Evolutionary conservation across 2,113 vertebrate genomes (phyloP).

Genomic region (Microcebus ravelobensis): DNA sequence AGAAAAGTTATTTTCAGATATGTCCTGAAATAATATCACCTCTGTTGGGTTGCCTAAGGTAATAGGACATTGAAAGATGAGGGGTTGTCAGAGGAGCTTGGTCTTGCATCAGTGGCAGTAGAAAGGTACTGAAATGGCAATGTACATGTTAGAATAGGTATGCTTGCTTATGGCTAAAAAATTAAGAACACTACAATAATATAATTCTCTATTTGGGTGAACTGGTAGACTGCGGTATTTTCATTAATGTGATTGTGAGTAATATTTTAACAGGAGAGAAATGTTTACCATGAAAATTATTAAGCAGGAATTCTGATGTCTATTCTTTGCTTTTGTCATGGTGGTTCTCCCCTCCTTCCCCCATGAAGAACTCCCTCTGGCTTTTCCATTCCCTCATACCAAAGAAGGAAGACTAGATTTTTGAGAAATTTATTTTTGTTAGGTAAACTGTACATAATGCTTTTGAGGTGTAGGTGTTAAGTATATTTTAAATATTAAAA

Average conservation of each 20-base stretch:
- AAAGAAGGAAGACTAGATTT: neutral
- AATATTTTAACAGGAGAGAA: slow-evolving; percentile 36
- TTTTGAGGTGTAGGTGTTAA: neutral
- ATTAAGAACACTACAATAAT: neutral
- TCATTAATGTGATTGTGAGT: slow-evolving; percentile 27
- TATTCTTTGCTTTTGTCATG: neutral
- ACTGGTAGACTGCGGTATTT: neutral
- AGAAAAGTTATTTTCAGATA: slow-evolving; percentile 82
- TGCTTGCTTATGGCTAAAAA: neutral
- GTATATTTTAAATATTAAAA: neutral
- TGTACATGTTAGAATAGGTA: neutral
- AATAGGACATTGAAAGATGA: slow-evolving; percentile 63
- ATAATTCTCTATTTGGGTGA: neutral
- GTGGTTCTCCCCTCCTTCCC: too few relatives aligned
- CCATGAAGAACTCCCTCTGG: neutral
- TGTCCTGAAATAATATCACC: slow-evolving; percentile 77
- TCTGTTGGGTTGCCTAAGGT: slow-evolving; percentile 75
- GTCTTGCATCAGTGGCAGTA: slow-evolving; percentile 23
- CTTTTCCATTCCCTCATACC: neutral
- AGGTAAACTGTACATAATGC: neutral
- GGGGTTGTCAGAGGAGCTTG: neutral
- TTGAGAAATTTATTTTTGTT: neutral
- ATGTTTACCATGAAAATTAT: neutral
- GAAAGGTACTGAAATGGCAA: neutral
- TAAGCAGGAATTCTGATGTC: neutral